Evolutionary conservation across 30 jellyfish, hydroid and myxozoan species (phyloP).

Genomic region (Hydractinia symbiolongicarpus): DNA sequence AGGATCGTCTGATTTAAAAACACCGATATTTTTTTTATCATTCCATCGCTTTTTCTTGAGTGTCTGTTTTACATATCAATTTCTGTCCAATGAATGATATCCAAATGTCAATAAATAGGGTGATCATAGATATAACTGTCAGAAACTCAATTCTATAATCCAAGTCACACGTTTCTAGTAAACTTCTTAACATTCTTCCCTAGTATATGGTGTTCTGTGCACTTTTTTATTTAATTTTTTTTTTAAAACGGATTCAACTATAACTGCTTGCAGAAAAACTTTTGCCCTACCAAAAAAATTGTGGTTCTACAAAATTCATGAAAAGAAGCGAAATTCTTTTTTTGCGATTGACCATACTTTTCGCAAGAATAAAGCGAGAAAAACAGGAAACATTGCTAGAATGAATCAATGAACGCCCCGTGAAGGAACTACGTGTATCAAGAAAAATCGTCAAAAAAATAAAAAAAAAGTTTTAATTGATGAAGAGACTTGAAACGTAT

Average conservation of each 20-base stretch:
- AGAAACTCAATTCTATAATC: neutral
- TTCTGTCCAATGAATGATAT: slow-evolving; percentile 32
- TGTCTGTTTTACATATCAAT: neutral
- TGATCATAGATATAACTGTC: slow-evolving; percentile 20
- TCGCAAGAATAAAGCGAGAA: too few species aligned
- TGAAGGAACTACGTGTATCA: too few species aligned
- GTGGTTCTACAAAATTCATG: too few species aligned
- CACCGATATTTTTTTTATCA: neutral
- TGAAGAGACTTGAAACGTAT: too few species aligned
- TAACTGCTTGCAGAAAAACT: neutral
- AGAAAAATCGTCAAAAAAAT: too few species aligned
- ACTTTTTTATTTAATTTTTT: neutral
- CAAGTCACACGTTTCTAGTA: neutral
- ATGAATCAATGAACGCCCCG: too few species aligned
- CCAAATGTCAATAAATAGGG: neutral
- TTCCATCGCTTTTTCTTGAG: slow-evolving; percentile 25
- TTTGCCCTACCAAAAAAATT: too few species aligned
- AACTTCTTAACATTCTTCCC: neutral
- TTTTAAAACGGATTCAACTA: neutral
- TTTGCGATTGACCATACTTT: too few species aligned
- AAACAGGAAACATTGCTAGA: too few species aligned
- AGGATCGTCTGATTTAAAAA: neutral
- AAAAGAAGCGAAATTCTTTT: too few species aligned
- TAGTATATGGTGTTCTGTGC: neutral
- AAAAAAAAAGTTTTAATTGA: too few species aligned